phyloP scores from a whole-genome alignment of 2,888 invertebrate species.

The Rhimphoctona megacephalus region DNA sequence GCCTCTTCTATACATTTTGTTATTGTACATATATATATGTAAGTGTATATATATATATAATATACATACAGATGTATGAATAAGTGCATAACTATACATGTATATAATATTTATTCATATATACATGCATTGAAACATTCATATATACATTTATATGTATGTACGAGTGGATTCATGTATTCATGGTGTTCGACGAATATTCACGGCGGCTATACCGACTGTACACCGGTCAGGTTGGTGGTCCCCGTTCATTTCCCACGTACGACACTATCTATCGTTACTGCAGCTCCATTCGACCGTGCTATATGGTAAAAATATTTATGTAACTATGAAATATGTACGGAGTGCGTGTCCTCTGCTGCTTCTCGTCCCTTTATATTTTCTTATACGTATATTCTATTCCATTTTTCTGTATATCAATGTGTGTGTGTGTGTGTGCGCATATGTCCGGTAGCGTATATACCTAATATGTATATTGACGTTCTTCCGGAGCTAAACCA shows the following conservation, averaged over 20 bases:
- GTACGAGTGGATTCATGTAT: conserved; percentile 58
- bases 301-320: conserved; percentile 40
- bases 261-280: conserved; percentile 46
- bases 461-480: background rate
- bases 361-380: conserved; percentile 15
- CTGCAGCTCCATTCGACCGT: conserved; percentile 9
- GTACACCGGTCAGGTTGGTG: conserved; percentile 62
- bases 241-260: conserved; percentile 68
- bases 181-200: conserved; percentile 66
- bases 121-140: conserved; percentile 19
- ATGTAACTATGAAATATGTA: conserved; percentile 42
- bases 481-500: conserved; percentile 18
- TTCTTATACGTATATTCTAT: conserved; percentile 1
- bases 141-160: conserved; percentile 32
- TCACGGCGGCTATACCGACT: conserved; percentile 60
- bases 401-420: background rate
- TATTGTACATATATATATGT: background rate
- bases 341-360: conserved; percentile 42
- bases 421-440: background rate
- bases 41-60: background rate
- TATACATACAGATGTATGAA: conserved; percentile 7
- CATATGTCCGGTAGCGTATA: background rate
- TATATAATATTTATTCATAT: conserved; percentile 29
- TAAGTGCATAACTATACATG: background rate
- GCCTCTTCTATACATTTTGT: background rate